These are phyloP conservation scores for Pocillopora damicornis DNA, from an alignment of 64 coral and sea anemone genomes.

Conservation along the genomic window DNA sequence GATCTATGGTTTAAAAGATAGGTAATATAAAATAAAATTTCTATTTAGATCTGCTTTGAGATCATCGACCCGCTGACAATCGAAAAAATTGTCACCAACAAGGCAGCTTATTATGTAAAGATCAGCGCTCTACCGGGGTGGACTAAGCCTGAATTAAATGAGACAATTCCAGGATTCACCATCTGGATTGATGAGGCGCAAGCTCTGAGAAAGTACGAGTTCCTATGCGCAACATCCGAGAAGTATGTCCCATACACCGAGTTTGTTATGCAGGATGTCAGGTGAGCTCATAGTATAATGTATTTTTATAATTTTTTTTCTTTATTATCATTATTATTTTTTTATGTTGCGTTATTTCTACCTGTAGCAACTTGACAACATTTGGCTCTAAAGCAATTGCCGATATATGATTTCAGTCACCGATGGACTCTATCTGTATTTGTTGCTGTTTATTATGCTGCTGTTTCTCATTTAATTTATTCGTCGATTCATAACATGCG, in stretches of 20 bases:
- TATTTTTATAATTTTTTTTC: background rate
- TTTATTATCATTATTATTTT: background rate
- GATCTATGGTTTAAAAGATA: no score
- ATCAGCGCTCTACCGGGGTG: constrained; percentile 61
- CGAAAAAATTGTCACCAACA: constrained; percentile 64
- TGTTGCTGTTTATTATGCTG: no score
- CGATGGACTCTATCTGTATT: no score
- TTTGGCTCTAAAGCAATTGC: no score
- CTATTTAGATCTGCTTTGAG: constrained; percentile 67
- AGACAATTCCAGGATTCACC: constrained; percentile 57
- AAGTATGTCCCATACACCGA: constrained; percentile 64
- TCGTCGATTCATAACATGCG: no score
- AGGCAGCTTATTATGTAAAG: constrained; percentile 72
- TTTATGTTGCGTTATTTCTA: no score
- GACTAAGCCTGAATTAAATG: constrained; percentile 54
- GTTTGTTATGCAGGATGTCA: constrained; percentile 51
- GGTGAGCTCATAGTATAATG: constrained; percentile 19
- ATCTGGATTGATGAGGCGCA: constrained; percentile 62
- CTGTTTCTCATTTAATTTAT: no score
- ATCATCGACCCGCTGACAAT: constrained; percentile 72
- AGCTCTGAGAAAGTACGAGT: constrained; percentile 73
- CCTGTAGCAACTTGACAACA: no score
- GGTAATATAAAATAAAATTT: no score
- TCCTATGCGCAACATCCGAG: constrained; percentile 59
- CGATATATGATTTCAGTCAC: no score